These are phyloP conservation scores for Meghimatium bilineatum DNA, from an alignment of 2,888 invertebrate species.

Conservation along the genomic window DNA sequence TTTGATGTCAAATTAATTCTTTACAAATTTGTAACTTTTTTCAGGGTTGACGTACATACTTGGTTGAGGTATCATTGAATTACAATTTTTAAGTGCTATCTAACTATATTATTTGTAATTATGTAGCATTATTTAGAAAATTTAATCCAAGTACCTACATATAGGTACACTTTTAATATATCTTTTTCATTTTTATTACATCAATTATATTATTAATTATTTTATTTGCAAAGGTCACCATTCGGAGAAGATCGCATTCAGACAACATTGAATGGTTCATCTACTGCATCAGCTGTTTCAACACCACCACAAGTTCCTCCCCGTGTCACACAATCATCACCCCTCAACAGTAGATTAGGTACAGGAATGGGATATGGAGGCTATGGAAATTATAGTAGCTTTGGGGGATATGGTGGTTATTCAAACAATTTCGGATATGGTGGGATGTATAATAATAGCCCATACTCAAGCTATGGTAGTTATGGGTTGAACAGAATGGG, in stretches of 20 bases:
- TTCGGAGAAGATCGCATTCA: conserved; percentile 33
- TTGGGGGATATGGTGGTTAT: conserved; percentile 49
- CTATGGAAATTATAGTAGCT: conserved; percentile 58
- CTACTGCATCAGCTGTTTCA: conserved; percentile 38
- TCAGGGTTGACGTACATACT: too few relatives aligned
- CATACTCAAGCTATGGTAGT: conserved; percentile 52
- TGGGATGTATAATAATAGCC: conserved; percentile 52
- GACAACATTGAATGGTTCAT: conserved; percentile 12
- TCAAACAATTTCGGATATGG: conserved; percentile 32
- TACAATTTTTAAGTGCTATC: too few relatives aligned
- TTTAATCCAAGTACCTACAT: too few relatives aligned
- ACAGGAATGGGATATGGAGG: conserved; percentile 53
- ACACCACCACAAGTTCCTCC: conserved; percentile 62
- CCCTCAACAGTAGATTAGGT: conserved; percentile 43
- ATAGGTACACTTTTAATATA: too few relatives aligned
- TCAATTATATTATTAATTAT: not conserved
- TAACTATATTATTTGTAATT: too few relatives aligned
- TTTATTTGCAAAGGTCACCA: conserved; percentile 17
- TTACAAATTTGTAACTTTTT: too few relatives aligned
- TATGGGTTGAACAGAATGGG: conserved; percentile 60
- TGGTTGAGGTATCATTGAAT: too few relatives aligned
- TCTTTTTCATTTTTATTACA: not conserved
- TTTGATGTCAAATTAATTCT: too few relatives aligned
- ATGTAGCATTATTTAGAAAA: too few relatives aligned
- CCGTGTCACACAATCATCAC: conserved; percentile 50